Base-by-base conservation (phyloP, 2,797 vertebrate genomes). In the Malurus splendens region DNA sequence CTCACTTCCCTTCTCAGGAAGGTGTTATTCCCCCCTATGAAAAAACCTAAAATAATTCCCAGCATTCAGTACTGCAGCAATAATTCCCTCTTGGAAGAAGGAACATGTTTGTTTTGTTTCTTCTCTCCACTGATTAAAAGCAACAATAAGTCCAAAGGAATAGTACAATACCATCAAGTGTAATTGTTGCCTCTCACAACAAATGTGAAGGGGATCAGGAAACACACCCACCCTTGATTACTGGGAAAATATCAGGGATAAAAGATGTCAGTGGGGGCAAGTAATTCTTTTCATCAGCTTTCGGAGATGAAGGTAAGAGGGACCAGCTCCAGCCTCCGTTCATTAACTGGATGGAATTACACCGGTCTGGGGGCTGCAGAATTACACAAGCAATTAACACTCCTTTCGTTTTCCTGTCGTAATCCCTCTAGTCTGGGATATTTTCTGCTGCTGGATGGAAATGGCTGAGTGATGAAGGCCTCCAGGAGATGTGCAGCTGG, bases 311-410 rank as follows among this genome's bases (percentile, higher is more conserved):
- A 85, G 65, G 77, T 89, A 87, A 82, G 55, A 71, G 18, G 36
- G 59, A 55, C 74, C 7, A 77, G 64, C 51, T 51, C 18, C n/a
- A 12, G 38, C 75, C 70, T 65, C 70, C 4, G 0, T 74, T 93
- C 77, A 78, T 90, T 86, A 93, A 80, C 89, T 48, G 73, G 56
- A 88, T 52, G 86, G 87, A 93, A 84, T 86, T 86, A 82, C 59
- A 71, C 83, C 4, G 3, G 54, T 89, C 85, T 2, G 3, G 70
- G 92, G 83, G 83, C 86, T 90, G 88, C 62, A 88, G 78, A 94
- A 95, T 94, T 94, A 94, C 70, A 93, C 44, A 89, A 86, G 62
- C 77, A 91, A 95, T 94, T 88, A 94, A 94, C 9, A 10, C 28
- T 91, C 60, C 61, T 57, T 84, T 60, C 72, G 70, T 92, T 83